A percentile compares a stretch with the other conserved stretches of the same genome.
These are phyloP conservation scores for Megalurothrips usitatus DNA, from an alignment of 2,888 invertebrate genomes.

Conservation along the genomic window DNA sequence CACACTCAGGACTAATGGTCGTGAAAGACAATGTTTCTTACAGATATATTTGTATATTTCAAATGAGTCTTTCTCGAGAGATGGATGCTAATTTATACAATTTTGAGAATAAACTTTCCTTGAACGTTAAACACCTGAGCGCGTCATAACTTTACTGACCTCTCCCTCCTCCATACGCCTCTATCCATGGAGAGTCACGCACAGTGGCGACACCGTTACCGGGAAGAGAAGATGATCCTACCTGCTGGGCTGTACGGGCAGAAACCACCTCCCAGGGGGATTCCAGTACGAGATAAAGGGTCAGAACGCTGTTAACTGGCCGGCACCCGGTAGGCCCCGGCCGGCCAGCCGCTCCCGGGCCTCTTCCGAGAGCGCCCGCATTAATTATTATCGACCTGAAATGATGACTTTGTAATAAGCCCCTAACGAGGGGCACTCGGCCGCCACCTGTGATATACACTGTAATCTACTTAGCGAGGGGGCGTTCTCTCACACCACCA, in stretches of 20 bases:
- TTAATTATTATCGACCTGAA: conserved; percentile 23
- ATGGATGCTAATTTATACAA: neutral
- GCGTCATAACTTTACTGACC: neutral
- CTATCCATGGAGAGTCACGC: neutral
- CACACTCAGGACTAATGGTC: neutral
- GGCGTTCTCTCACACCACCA: neutral
- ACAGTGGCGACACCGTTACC: neutral
- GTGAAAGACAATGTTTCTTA: neutral
- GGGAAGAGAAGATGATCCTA: neutral
- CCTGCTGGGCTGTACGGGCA: neutral
- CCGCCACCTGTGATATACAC: conserved; percentile 8
- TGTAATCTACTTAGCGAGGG: conserved; percentile 3
- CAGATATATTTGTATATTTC: neutral
- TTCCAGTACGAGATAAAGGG: conserved; percentile 7
- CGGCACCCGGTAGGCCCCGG: neutral
- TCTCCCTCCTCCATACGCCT: neutral
- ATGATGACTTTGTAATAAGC: conserved; percentile 26
- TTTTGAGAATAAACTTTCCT: neutral
- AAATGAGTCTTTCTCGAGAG: neutral
- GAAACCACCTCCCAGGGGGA: neutral
- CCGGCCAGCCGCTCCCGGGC: neutral
- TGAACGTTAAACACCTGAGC: neutral
- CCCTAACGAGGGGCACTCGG: neutral
- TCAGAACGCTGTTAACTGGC: neutral
- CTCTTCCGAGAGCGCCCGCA: neutral